These are phyloP conservation scores for Megalurothrips usitatus DNA, from an alignment of 2,888 invertebrate genomes.

Conservation along the genomic window DNA sequence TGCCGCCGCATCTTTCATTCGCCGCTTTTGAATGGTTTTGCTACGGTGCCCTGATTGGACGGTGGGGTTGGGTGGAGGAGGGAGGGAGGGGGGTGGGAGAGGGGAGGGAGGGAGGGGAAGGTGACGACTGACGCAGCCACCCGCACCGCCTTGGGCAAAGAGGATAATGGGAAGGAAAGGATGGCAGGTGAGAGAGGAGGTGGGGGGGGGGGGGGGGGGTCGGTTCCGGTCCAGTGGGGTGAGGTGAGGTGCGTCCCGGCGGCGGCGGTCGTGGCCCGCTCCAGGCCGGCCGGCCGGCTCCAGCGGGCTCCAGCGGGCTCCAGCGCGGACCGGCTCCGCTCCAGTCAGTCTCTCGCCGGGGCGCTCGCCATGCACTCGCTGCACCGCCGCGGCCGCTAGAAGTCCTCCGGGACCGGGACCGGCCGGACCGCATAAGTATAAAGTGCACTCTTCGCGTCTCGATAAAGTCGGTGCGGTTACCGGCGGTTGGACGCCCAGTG, in stretches of 20 bases:
- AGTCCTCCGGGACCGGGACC: background rate
- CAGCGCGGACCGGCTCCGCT: background rate
- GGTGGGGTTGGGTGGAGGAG: background rate
- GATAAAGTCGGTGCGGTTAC: no score
- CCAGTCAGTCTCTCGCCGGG: background rate
- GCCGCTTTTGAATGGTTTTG: no score
- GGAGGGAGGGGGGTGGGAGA: background rate
- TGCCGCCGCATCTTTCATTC: no score
- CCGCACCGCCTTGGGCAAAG: constrained; percentile 9
- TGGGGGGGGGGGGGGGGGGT: background rate
- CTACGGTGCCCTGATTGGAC: no score
- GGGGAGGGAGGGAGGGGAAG: background rate
- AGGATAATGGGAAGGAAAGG: background rate
- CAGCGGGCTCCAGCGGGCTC: background rate
- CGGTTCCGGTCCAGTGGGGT: background rate
- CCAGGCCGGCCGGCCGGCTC: background rate
- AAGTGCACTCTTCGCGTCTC: background rate
- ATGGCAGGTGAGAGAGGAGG: background rate
- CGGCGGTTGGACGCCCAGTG: no score
- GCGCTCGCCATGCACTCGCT: background rate
- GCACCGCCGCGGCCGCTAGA: background rate
- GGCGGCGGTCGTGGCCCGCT: background rate
- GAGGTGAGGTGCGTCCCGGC: background rate
- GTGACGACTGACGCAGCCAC: constrained; percentile 21
- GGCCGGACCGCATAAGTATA: background rate